phyloP scores from a whole-genome alignment of 2,888 invertebrate species.

The Carterocephalus palaemon region DNA sequence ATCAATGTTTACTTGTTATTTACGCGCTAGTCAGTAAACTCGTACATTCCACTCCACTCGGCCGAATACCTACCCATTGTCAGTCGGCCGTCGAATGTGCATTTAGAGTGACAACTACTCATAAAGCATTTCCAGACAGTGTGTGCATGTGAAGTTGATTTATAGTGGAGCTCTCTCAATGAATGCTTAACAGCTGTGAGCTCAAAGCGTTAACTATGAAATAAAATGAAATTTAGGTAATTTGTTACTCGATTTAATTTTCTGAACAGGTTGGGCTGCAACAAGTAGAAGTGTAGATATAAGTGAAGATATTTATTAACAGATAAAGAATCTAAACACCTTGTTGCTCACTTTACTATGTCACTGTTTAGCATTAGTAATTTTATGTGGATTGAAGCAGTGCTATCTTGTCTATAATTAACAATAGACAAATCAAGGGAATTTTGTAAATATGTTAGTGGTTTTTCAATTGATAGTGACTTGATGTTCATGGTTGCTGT shows the following conservation, averaged over 20 bases:
- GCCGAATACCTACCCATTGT: constrained; percentile 43
- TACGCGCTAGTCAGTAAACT: constrained; percentile 66
- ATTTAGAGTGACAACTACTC: constrained; percentile 62
- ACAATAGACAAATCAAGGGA: constrained; percentile 27
- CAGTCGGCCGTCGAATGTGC: constrained; percentile 54
- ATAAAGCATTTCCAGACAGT: constrained; percentile 56
- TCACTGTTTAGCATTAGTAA: no score
- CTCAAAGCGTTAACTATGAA: constrained; percentile 61
- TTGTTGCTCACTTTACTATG: constrained; percentile 24
- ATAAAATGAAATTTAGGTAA: constrained; percentile 76
- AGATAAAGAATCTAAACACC: no score
- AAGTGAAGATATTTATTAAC: neutral
- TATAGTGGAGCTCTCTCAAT: constrained; percentile 36
- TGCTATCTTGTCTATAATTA: constrained; percentile 36
- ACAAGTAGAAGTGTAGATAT: neutral
- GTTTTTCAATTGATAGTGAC: no score
- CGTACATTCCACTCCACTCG: constrained; percentile 69
- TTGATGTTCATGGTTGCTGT: no score
- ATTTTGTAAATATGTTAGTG: neutral
- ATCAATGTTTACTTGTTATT: constrained; percentile 67
- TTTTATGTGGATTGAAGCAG: constrained; percentile 38
- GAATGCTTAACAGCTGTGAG: constrained; percentile 54
- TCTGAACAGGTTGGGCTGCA: constrained; percentile 32
- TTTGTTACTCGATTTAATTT: constrained; percentile 22
- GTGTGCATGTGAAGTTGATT: constrained; percentile 50